phyloP scores from a whole-genome alignment of 2,888 invertebrate species.

The Cephonodes hylas region DNA sequence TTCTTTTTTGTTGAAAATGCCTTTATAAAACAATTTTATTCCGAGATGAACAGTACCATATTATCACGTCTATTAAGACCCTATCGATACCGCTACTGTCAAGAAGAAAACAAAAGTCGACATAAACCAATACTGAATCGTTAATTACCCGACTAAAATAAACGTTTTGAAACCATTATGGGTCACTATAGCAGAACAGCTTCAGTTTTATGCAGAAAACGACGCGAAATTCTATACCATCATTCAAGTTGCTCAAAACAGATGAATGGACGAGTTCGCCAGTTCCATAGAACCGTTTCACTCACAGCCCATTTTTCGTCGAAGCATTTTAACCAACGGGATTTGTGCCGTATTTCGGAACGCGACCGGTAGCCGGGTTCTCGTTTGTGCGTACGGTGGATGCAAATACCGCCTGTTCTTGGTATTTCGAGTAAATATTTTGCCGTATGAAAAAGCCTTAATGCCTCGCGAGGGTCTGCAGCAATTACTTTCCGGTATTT shows the following conservation, averaged over 20 bases:
- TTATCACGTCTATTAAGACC: no score
- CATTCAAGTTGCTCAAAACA: not conserved
- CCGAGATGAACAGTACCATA: no score
- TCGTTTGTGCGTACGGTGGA: constrained; percentile 27
- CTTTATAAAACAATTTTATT: no score
- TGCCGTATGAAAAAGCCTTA: constrained; percentile 3
- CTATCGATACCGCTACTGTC: no score
- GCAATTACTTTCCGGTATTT: not conserved
- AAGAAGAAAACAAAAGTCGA: no score
- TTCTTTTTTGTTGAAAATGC: no score
- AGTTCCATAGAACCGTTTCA: not conserved
- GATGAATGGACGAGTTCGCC: not conserved
- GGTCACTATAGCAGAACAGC: no score
- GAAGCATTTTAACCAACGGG: not conserved
- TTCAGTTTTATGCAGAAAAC: no score
- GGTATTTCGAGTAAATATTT: constrained; percentile 19
- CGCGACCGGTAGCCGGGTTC: constrained; percentile 19
- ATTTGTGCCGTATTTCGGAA: constrained; percentile 17
- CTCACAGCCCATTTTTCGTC: not conserved
- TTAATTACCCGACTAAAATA: no score
- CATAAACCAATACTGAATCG: no score
- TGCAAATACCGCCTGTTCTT: constrained; percentile 26
- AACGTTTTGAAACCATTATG: no score
- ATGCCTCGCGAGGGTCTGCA: not conserved
- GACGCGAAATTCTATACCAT: not conserved